Base-by-base conservation (phyloP, 2,113 vertebrate species). In the Megaceryle torquata region DNA sequence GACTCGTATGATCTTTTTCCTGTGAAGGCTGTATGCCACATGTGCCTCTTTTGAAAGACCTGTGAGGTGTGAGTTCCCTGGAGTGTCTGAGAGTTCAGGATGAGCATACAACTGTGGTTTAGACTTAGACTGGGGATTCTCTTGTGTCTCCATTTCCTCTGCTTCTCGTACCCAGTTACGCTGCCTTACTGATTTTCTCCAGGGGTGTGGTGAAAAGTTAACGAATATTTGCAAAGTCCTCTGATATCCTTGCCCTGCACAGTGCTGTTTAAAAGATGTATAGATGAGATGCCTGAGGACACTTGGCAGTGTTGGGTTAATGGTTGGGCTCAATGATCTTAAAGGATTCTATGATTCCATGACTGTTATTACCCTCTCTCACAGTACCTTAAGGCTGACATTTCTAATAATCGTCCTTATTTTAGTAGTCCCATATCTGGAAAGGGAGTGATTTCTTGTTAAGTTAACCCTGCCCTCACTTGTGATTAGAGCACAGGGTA, bases 1-100 rank as follows among this genome's bases (percentile, higher is more conserved):
- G 26, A 33, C 0, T 0, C 8, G 8, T 21, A 8, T 1, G 3
- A 7, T 44, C 15, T 57, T 81, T 88, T 5, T 26, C 14, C 43
- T 13, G 7, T 9, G 33, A 39, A 59, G 25, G 15, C 60, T 86
- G 6, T 26, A 7, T 46, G 35, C 9, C 9, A 37, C 18, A 0
- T 1, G 14, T 37, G 50, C 3, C 2, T 44, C 57, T 29, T 39
- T 26, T 33, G 15, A 39, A 15, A 31, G 22, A 63, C 22, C 22
- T 39, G 14, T 21, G 48, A 44, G 59, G 25, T 16, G 31, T 69
- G 68, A 33, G 46, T 51, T 53, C 15, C 59, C 43, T 39, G 37
- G 60, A 2, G 29, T 50, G 6, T 15, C 51, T 50, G 53, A 64
- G 61, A 25, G 57, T 65, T 50, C 64, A 80, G 41, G 31, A n/a